Evolutionary conservation across 2,888 invertebrate genomes (phyloP).

Genomic region (Arctia plantaginis): DNA sequence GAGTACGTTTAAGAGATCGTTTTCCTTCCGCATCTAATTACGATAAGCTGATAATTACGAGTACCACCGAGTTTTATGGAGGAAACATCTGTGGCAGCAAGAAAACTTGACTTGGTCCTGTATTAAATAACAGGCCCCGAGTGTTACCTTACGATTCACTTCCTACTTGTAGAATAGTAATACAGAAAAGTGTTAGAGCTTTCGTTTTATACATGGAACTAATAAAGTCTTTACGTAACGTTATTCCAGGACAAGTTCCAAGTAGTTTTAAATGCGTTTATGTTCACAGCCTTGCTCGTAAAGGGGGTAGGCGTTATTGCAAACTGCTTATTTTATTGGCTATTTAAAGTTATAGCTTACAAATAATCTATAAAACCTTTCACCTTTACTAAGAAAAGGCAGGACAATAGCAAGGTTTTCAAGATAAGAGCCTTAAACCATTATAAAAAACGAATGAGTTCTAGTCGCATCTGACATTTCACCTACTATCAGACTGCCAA

Average conservation of each 20-base stretch:
- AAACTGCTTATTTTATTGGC: background rate
- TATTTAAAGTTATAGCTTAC: no score
- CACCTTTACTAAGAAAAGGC: no score
- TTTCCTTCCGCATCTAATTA: constrained; percentile 24
- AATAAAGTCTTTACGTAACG: background rate
- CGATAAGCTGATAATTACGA: constrained; percentile 21
- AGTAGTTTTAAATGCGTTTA: background rate
- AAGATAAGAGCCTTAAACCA: no score
- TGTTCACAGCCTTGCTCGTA: background rate
- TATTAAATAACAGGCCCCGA: constrained; percentile 23
- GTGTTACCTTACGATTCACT: constrained; percentile 9
- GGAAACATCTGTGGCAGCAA: constrained; percentile 36
- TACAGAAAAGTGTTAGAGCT: background rate
- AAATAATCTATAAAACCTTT: background rate
- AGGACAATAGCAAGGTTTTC: no score
- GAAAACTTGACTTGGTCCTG: constrained; percentile 29
- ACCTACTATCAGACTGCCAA: no score
- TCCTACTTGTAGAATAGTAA: constrained; percentile 7
- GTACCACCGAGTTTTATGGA: constrained; percentile 23
- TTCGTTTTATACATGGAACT: background rate
- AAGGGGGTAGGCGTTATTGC: no score
- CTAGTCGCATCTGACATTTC: no score
- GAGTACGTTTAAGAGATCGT: background rate
- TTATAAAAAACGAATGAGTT: no score
- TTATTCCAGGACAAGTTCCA: background rate